These are phyloP conservation scores for Conus betulinus DNA, from an alignment of 1,140 invertebrate genomes.

Conservation along the genomic window DNA sequence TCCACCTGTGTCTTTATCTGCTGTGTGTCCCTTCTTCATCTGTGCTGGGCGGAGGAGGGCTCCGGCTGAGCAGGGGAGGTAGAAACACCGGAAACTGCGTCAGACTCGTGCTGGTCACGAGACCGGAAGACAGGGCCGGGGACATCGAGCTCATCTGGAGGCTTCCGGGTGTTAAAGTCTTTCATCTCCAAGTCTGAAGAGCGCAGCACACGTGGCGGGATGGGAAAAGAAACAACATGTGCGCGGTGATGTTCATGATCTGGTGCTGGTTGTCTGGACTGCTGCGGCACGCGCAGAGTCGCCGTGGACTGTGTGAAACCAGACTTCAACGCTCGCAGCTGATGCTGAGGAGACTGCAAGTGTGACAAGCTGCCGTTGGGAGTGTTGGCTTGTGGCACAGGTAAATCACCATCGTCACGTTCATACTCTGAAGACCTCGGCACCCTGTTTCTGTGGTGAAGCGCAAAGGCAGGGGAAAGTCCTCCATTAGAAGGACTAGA, in stretches of 20 bases:
- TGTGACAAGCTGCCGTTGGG: no score
- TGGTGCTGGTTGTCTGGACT: no score
- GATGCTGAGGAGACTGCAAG: background rate
- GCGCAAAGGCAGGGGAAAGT: background rate
- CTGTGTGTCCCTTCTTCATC: background rate
- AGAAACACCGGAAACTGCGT: background rate
- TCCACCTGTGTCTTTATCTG: background rate
- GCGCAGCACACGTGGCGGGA: background rate
- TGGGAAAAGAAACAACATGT: no score
- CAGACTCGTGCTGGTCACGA: background rate
- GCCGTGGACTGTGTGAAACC: no score
- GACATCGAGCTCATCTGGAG: background rate
- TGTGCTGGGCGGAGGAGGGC: background rate
- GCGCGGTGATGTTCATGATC: no score
- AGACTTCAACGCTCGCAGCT: background rate
- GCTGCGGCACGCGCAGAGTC: no score
- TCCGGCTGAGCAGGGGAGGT: background rate
- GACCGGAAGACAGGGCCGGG: background rate
- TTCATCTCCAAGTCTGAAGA: background rate
- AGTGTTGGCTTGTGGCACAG: no score
- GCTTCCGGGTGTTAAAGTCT: background rate
- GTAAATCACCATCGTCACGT: background rate
- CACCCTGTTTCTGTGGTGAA: background rate
- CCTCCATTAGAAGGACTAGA: background rate
- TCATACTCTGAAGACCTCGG: background rate